Conservation (phyloP, 2,797 vertebrate species). For the Rhinophrynus dorsalis region DNA sequence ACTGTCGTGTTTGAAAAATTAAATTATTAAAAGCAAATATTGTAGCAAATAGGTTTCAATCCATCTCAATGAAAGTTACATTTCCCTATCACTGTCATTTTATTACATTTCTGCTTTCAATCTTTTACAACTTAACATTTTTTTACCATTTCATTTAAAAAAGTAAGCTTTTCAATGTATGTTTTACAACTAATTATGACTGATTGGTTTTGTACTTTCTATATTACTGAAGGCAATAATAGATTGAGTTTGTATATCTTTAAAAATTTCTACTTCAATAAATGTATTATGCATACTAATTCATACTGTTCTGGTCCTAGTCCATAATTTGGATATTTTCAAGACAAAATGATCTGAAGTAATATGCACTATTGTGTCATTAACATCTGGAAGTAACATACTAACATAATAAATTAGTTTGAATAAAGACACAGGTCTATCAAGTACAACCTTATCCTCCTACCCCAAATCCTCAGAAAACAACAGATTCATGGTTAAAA, state of each 20-base stretch:
- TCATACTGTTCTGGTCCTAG: neutral
- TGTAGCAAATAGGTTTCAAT: constrained; percentile 72
- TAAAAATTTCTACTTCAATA: too few species aligned
- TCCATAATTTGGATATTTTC: neutral
- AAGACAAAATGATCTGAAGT: neutral
- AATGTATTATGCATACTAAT: neutral
- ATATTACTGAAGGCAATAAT: constrained; percentile 55
- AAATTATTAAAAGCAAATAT: constrained; percentile 83
- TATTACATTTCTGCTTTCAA: constrained; percentile 64
- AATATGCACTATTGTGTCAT: too few species aligned
- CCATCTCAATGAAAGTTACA: constrained; percentile 70
- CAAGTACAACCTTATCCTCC: too few species aligned
- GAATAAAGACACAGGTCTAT: too few species aligned
- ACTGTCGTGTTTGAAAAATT: constrained; percentile 70
- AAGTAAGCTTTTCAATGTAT: constrained; percentile 72
- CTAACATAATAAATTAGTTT: too few species aligned
- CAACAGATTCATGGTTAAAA: too few species aligned
- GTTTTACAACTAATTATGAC: constrained; percentile 69
- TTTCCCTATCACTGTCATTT: constrained; percentile 66
- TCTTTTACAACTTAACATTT: constrained; percentile 66
- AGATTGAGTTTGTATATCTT: neutral
- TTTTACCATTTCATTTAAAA: constrained; percentile 63
- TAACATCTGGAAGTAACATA: too few species aligned
- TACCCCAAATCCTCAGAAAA: too few species aligned
- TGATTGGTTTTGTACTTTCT: constrained; percentile 71